Evolutionary conservation across 2,888 invertebrate genomes (phyloP), one percentile per base, ranked within the genome.

Genomic region (Oscheius onirici): DNA sequence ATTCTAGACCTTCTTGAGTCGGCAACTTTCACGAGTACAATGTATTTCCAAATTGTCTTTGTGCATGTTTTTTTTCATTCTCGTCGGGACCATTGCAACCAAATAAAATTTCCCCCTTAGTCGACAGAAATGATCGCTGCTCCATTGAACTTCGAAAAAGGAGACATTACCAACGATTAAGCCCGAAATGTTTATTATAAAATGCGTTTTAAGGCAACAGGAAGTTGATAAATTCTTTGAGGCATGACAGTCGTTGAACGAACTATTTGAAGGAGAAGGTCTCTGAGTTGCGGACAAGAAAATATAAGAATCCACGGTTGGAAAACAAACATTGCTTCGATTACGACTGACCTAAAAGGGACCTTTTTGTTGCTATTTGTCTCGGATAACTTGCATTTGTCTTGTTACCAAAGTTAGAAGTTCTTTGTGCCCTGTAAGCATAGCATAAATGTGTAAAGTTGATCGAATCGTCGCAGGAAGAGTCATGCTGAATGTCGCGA

Each of bases 281-380:
- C 22, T 22, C 52, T 20, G 3, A 52, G 24, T 24, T 52, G 52
- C 2, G 52, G 52, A 52, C 52, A 52, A 17, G 52, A 22, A 5
- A 52, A 22, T 6, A 52, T 8, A 20, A 52, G 52, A 20, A 52
- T 17, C 52, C 52, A 52, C 22, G 52, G 52, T 52, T 52, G 52
- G 20, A 52, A 52, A 22, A 52, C 52, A 22, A 52, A 52, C 52
- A 52, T 52, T 5, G 1, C 52, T 52, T 52, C 52, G 52, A 52
- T 52, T 13, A 52, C 52, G 3, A 52, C 13, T 6, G 52, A 52
- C 52, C 52, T 52, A 6, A 6, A 52, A 34, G 34, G 3, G 22
- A 46, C 3, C 46, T 10, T 46, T 46, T 20, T 5, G 34, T 6
- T 34, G 0, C 13, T 46, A 0, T 11, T 17, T 46, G 46, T 11